Evolutionary conservation across 2,113 vertebrate genomes (phyloP).

Genomic region (Gasterosteus nipponicus): DNA sequence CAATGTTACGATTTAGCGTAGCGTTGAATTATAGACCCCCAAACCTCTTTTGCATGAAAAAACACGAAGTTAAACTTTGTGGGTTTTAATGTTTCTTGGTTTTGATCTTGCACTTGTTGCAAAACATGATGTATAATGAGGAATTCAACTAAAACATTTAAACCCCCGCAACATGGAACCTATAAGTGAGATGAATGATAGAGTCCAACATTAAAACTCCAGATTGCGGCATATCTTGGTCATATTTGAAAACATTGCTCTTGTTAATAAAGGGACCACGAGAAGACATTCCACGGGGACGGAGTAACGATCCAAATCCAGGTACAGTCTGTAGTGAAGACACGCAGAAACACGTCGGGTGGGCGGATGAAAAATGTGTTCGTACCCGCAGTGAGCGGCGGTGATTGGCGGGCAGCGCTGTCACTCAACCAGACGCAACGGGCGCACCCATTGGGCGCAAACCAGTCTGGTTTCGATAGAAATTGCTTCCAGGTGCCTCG

Average conservation of each 20-base stretch:
- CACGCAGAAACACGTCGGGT: constrained; percentile 51
- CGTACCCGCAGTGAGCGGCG: not conserved
- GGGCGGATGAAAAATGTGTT: constrained; percentile 27
- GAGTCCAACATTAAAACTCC: not conserved
- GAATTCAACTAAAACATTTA: not conserved
- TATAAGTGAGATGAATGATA: not conserved
- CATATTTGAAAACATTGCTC: not conserved
- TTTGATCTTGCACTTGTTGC: not conserved
- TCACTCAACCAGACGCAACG: constrained; percentile 7
- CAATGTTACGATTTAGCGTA: not conserved
- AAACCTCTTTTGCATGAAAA: not conserved
- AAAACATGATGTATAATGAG: not conserved
- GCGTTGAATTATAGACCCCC: not conserved
- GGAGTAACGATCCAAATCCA: not conserved
- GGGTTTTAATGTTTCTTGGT: not conserved
- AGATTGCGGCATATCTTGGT: not conserved
- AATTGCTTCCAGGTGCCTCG: not conserved
- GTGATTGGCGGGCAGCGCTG: constrained; percentile 55
- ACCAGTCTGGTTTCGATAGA: constrained; percentile 30
- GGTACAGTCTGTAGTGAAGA: not conserved
- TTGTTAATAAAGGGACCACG: not conserved
- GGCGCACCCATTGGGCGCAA: constrained; percentile 10
- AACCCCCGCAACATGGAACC: not conserved
- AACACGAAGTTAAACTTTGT: not conserved
- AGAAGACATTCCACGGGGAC: not conserved